These are phyloP conservation scores for Engystomops pustulosus DNA, from an alignment of 2,113 vertebrate species.

Conservation along the genomic window DNA sequence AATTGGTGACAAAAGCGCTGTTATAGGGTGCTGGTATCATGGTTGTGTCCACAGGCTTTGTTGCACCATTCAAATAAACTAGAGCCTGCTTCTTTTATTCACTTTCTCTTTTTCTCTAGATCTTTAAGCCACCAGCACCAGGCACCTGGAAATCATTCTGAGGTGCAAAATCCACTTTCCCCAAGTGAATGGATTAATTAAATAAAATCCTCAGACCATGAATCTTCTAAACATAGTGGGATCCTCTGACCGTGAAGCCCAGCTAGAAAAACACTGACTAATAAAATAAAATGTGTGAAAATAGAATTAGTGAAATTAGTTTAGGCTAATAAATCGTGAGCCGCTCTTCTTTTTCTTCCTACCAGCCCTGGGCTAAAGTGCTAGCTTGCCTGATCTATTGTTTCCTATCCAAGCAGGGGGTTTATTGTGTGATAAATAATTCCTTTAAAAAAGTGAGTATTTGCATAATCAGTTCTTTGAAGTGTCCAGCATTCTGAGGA, in stretches of 20 bases:
- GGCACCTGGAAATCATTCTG: constrained; percentile 73
- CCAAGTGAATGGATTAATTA: constrained; percentile 71
- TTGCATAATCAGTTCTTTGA: constrained; percentile 84
- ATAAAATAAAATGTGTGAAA: constrained; percentile 75
- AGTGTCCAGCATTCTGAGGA: constrained; percentile 72
- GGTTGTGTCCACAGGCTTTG: constrained; percentile 38
- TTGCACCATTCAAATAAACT: constrained; percentile 48
- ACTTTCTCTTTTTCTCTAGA: constrained; percentile 32
- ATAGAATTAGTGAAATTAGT: constrained; percentile 83
- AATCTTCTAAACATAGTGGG: constrained; percentile 60
- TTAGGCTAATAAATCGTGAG: constrained; percentile 76
- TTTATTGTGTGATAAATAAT: constrained; percentile 82
- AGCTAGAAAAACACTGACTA: constrained; percentile 59
- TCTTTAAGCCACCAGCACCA: constrained; percentile 51
- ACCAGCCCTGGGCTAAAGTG: constrained; percentile 70
- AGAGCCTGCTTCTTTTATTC: constrained; percentile 50
- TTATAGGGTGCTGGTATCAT: constrained; percentile 26
- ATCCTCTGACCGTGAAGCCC: constrained; percentile 69
- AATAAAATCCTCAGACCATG: constrained; percentile 67
- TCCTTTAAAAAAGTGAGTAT: constrained; percentile 70
- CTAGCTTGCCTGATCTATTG: constrained; percentile 76
- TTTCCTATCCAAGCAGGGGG: constrained; percentile 74
- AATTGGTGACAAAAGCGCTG: constrained; percentile 46
- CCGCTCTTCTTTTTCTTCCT: constrained; percentile 50
- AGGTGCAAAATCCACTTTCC: constrained; percentile 55